Conservation (phyloP, 1,140 invertebrate genomes). For the Zaprionus ornatus region DNA sequence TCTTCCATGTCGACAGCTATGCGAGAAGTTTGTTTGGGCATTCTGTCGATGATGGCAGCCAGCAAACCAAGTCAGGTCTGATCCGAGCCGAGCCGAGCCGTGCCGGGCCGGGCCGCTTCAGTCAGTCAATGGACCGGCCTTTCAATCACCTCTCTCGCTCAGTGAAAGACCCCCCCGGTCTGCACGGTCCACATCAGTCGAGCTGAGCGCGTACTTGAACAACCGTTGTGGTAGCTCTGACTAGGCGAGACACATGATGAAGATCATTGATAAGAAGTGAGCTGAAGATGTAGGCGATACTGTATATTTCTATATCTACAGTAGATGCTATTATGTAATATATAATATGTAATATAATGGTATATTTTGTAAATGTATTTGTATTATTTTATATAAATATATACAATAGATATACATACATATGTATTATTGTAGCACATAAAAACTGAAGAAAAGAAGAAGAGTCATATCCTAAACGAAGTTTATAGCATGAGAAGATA, state of each 20-base stretch:
- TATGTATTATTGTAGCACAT: no score
- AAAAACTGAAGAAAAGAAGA: no score
- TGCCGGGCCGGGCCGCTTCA: neutral
- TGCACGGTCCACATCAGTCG: neutral
- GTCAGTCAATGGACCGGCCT: constrained; percentile 41
- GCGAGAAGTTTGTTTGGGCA: constrained; percentile 61
- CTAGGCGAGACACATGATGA: neutral
- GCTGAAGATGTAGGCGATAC: neutral
- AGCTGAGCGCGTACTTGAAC: constrained; percentile 33
- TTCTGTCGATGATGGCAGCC: constrained; percentile 48
- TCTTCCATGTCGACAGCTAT: constrained; percentile 39
- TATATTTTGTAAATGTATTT: neutral
- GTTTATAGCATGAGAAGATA: no score
- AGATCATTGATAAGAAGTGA: constrained; percentile 55
- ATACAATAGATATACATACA: no score
- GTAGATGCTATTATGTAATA: neutral
- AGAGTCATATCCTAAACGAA: no score
- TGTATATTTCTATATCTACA: neutral
- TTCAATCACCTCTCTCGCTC: constrained; percentile 14
- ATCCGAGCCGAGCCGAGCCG: neutral
- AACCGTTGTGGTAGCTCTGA: neutral
- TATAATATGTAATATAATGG: no score
- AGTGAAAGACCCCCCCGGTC: constrained; percentile 23
- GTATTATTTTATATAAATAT: no score
- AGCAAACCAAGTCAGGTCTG: constrained; percentile 9